Evolutionary conservation across 2,888 invertebrate species (phyloP).

Genomic region (Tubulanus polymorphus): DNA sequence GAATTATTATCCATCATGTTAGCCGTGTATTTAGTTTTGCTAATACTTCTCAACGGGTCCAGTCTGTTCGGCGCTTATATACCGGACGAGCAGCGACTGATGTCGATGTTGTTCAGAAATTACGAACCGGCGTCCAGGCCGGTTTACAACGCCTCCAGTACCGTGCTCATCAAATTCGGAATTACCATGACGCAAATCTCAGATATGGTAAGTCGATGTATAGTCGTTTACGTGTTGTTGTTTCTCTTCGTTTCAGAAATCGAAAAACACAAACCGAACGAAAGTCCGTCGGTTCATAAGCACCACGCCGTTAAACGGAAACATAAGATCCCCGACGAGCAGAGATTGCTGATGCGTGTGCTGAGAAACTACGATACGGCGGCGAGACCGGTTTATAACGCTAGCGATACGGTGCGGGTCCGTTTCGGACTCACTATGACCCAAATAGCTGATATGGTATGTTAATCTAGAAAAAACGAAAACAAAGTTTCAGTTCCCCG

Average conservation of each 20-base stretch:
- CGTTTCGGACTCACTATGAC: conserved; percentile 51
- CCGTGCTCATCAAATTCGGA: conserved; percentile 48
- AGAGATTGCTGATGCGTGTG: conserved; percentile 39
- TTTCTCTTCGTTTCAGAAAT: background rate
- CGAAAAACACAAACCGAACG: background rate
- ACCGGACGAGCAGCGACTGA: conserved; percentile 49
- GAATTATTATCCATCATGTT: no score
- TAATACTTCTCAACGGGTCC: no score
- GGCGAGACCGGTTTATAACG: conserved; percentile 50
- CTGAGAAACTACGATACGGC: conserved; percentile 46
- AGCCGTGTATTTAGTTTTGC: no score
- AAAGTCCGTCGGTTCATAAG: no score
- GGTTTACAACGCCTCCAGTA: conserved; percentile 49
- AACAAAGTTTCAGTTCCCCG: no score
- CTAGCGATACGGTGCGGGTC: conserved; percentile 44
- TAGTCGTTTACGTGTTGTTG: background rate
- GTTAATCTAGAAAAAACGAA: conserved; percentile 20
- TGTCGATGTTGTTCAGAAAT: conserved; percentile 36
- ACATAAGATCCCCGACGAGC: conserved; percentile 42
- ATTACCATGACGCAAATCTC: conserved; percentile 48
- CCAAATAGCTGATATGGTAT: conserved; percentile 52
- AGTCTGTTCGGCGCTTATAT: no score
- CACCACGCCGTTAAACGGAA: background rate
- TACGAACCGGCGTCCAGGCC: conserved; percentile 50
- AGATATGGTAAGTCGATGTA: conserved; percentile 46